These are phyloP conservation scores for Trichoplusia ni DNA, from an alignment of 1,140 invertebrate genomes.

Conservation along the genomic window DNA sequence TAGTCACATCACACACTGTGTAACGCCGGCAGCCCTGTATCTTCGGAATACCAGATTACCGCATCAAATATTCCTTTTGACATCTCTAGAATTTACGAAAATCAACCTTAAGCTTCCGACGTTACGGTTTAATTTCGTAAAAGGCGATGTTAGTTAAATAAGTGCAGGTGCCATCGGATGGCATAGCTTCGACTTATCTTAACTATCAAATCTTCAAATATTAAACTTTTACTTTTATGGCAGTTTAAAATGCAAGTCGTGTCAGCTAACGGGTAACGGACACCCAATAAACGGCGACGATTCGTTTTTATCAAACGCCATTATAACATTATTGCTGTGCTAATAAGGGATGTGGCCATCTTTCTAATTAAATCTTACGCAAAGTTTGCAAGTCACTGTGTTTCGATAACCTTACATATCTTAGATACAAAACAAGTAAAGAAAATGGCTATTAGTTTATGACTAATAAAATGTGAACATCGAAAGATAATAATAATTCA, in stretches of 20 bases:
- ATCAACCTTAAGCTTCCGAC: background rate
- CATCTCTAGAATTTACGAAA: conserved; percentile 35
- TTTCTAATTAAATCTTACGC: background rate
- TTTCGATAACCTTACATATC: too few species aligned
- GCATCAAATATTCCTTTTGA: conserved; percentile 72
- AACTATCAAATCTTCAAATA: conserved; percentile 75
- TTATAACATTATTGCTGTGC: conserved; percentile 4
- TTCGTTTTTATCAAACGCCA: conserved; percentile 10
- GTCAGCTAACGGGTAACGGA: conserved; percentile 62
- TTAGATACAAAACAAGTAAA: too few species aligned
- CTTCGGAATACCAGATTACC: conserved; percentile 76
- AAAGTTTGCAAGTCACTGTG: too few species aligned
- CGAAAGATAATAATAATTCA: too few species aligned
- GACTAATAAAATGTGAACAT: too few species aligned
- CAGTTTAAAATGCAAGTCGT: conserved; percentile 64
- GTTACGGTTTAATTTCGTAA: conserved; percentile 27
- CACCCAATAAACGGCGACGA: conserved; percentile 43
- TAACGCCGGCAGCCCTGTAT: conserved; percentile 73
- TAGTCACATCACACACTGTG: conserved; percentile 67
- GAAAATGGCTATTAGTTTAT: too few species aligned
- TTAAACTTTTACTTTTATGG: conserved; percentile 78
- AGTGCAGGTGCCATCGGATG: conserved; percentile 70
- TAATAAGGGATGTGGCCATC: background rate
- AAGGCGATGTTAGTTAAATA: conserved; percentile 37
- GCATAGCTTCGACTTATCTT: conserved; percentile 67